Base-by-base conservation (phyloP, 2,113 vertebrate genomes). In the Manacus vitellinus region DNA sequence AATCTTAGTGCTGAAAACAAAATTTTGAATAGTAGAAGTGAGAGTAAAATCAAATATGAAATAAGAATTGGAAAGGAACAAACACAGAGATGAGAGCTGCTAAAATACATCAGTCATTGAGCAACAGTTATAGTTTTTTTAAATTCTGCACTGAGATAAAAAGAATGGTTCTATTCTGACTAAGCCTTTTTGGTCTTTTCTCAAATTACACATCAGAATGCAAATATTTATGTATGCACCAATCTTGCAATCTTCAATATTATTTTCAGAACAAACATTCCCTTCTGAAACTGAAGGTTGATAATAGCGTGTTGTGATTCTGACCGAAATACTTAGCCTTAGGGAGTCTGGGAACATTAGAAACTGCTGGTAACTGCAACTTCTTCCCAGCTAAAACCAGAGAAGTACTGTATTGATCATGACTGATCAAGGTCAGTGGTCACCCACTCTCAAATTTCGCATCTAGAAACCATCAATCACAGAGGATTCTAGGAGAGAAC, bases 251-350 rank as follows among this genome's bases (percentile, higher is more conserved):
- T 44, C 44, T 71, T 88, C 41, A 83, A 12, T 83, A 54, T 71
- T 87, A 88, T 87, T 94, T 95, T 91, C 35, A 62, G 84, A 72
- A 81, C 24, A 92, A 92, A 77, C 35, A 35, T 72, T 93, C 20
- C 10, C 3, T 77, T 87, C 49, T 67, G 39, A 79, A 96, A 88
- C 56, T 55, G 27, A 76, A 73, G 10, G 25, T 74, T 85, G 70
- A 70, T 89, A 72, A 21, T 70, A 86, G 56, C 19, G 21, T 20
- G 77, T 76, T 61, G 16, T 78, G 37, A 78, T 86, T 88, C 16
- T 83, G 49, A 46, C 9, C 81, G 35, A 46, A 83, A 78, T 46
- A 30, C 5, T 52, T 81, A 6, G 14, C 6, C 6, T 65, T 59
- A 73, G 44, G 23, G 33, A 39, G 35, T 55, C 30, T 54, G 31